phyloP scores from a whole-genome alignment of 2,797 vertebrate species.

The Galaxias olidus region DNA sequence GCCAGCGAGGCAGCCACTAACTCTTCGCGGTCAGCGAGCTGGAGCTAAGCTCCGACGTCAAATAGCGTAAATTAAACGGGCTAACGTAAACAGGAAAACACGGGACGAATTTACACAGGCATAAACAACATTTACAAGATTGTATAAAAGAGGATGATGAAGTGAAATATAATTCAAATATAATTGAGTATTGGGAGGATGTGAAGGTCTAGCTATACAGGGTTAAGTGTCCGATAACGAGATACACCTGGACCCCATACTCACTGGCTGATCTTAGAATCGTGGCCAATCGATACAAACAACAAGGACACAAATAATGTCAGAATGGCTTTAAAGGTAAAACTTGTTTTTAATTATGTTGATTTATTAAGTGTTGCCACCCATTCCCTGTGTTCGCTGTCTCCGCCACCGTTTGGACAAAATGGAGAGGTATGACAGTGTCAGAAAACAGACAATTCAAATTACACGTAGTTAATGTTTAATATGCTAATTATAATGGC shows the following conservation, averaged over 20 bases:
- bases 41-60: slow-evolving; percentile 49
- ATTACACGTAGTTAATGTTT: too few species aligned
- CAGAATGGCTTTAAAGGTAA: slow-evolving; percentile 59
- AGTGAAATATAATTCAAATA: too few species aligned
- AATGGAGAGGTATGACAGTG: too few species aligned
- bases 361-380: slow-evolving; percentile 36
- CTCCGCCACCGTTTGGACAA: too few species aligned
- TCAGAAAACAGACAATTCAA: too few species aligned
- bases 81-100: slow-evolving; percentile 33
- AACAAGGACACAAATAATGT: slow-evolving; percentile 56
- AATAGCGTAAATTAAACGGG: slow-evolving; percentile 44
- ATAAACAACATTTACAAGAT: too few species aligned
- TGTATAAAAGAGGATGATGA: too few species aligned
- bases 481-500: too few species aligned
- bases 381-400: too few species aligned
- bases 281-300: slow-evolving; percentile 55
- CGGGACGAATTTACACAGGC: background rate
- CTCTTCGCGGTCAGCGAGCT: slow-evolving; percentile 38
- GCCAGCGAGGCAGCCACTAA: slow-evolving; percentile 13
- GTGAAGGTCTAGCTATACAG: too few species aligned
- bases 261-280: slow-evolving; percentile 38
- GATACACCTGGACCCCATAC: slow-evolving; percentile 50
- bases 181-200: too few species aligned
- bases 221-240: slow-evolving; percentile 3
- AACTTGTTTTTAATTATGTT: too few species aligned